These are phyloP conservation scores for Drosophila conformis DNA, from an alignment of 2,888 invertebrate genomes.

Conservation along the genomic window DNA sequence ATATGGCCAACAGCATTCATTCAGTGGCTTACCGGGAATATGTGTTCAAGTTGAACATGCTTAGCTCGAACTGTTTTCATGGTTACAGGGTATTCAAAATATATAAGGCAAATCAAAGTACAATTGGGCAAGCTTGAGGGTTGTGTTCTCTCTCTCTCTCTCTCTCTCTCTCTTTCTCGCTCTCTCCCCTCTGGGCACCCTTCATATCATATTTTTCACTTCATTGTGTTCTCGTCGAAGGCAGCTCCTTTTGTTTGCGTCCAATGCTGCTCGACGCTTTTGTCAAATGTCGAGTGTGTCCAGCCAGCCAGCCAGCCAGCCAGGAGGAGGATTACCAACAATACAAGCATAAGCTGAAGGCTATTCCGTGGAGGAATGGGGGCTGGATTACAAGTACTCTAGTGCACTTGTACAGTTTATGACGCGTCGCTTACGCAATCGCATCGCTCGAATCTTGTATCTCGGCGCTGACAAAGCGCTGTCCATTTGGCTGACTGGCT, in stretches of 20 bases:
- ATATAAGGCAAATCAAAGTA: slow-evolving; percentile 19
- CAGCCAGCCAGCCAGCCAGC: slow-evolving; percentile 32
- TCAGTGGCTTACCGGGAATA: background rate
- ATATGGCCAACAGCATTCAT: background rate
- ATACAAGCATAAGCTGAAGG: slow-evolving; percentile 27
- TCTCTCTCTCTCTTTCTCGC: background rate
- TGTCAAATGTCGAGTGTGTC: slow-evolving; percentile 73
- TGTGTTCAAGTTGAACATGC: background rate
- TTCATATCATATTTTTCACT: slow-evolving; percentile 77
- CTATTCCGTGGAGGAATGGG: background rate
- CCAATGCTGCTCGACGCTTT: slow-evolving; percentile 43
- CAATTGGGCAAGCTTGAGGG: slow-evolving; percentile 25
- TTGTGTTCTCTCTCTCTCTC: background rate
- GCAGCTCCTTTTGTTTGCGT: slow-evolving; percentile 40
- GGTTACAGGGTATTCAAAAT: slow-evolving; percentile 4
- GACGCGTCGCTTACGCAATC: slow-evolving; percentile 74
- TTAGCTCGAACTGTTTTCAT: too few relatives aligned
- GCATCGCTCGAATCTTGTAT: slow-evolving; percentile 25
- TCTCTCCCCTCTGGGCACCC: background rate
- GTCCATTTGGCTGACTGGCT: slow-evolving; percentile 43
- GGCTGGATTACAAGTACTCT: slow-evolving; percentile 15
- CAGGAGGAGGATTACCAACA: slow-evolving; percentile 27
- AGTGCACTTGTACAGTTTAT: slow-evolving; percentile 45
- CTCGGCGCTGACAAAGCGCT: slow-evolving; percentile 40
- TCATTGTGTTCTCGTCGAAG: slow-evolving; percentile 69